Conservation (phyloP, 1,140 invertebrate species). For the Triops cancriformis region DNA sequence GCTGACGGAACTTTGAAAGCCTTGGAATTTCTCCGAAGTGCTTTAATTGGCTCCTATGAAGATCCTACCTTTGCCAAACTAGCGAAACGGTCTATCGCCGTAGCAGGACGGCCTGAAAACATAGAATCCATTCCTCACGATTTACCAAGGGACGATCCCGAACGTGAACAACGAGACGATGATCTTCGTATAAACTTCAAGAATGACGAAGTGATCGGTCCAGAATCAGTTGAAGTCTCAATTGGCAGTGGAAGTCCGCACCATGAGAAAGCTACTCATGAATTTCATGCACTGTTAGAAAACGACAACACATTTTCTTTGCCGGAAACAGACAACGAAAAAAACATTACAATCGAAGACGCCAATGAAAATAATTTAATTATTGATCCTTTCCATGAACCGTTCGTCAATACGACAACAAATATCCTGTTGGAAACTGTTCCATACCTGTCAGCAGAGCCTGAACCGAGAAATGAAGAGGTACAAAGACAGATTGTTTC, state of each 20-base stretch:
- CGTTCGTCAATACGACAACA: background rate
- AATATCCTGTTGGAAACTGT: background rate
- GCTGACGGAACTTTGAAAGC: conserved; percentile 33
- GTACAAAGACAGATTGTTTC: background rate
- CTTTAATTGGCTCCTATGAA: conserved; percentile 23
- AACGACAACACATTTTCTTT: background rate
- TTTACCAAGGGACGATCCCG: background rate
- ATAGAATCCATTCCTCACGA: background rate
- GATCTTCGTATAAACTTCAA: background rate
- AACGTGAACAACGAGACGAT: background rate
- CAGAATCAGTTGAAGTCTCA: background rate
- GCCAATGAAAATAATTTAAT: background rate
- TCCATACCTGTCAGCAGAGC: background rate
- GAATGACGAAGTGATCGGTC: background rate
- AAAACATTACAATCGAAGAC: background rate
- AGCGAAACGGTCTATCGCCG: conserved; percentile 11
- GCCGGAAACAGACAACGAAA: background rate
- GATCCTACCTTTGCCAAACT: conserved; percentile 16
- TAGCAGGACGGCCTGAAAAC: background rate
- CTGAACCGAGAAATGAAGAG: background rate
- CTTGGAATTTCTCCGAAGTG: conserved; percentile 23
- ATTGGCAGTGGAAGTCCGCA: background rate
- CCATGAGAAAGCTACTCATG: background rate
- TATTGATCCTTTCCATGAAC: background rate
- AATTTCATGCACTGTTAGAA: background rate